Percentiles rank a stretch among this genome's conserved stretches.
Evolutionary conservation across 2,797 vertebrate species (phyloP).

Genomic region (Coregonus sp.): DNA sequence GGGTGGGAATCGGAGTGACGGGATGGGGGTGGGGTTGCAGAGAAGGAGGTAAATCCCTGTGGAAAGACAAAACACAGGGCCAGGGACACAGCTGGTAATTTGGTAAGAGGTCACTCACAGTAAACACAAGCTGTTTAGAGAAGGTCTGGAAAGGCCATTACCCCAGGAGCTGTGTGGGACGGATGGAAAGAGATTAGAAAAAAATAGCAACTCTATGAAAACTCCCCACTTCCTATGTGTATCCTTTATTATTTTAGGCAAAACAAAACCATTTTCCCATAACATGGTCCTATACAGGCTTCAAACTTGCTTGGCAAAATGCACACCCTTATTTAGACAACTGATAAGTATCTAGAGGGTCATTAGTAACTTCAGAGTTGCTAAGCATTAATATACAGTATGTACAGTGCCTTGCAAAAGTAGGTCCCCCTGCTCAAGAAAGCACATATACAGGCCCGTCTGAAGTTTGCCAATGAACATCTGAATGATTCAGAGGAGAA

Average conservation of each 20-base stretch:
- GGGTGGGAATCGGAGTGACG: conserved; percentile 28
- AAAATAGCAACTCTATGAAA: conserved; percentile 60
- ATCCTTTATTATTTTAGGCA: conserved; percentile 56
- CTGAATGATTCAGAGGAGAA: too few species aligned
- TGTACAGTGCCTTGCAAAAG: background rate
- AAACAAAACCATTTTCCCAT: conserved; percentile 69
- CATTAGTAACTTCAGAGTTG: conserved; percentile 17
- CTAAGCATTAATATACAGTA: conserved; percentile 24
- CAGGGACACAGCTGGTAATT: conserved; percentile 78
- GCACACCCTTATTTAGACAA: conserved; percentile 31
- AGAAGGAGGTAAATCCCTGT: conserved; percentile 47
- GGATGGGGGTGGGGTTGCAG: conserved; percentile 15
- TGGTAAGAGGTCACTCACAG: conserved; percentile 76
- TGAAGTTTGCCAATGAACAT: too few species aligned
- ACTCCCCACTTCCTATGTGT: conserved; percentile 70
- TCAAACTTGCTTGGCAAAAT: conserved; percentile 26
- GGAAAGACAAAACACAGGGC: conserved; percentile 73
- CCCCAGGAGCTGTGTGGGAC: conserved; percentile 64
- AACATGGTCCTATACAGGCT: conserved; percentile 30
- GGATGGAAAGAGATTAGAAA: conserved; percentile 64
- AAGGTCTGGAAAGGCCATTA: conserved; percentile 78
- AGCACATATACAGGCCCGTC: too few species aligned
- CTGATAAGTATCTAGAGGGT: conserved; percentile 24
- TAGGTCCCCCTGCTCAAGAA: too few species aligned
- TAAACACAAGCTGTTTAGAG: conserved; percentile 75